phyloP scores from a whole-genome alignment of 1,140 invertebrate species.

The Anastatus disparis region DNA sequence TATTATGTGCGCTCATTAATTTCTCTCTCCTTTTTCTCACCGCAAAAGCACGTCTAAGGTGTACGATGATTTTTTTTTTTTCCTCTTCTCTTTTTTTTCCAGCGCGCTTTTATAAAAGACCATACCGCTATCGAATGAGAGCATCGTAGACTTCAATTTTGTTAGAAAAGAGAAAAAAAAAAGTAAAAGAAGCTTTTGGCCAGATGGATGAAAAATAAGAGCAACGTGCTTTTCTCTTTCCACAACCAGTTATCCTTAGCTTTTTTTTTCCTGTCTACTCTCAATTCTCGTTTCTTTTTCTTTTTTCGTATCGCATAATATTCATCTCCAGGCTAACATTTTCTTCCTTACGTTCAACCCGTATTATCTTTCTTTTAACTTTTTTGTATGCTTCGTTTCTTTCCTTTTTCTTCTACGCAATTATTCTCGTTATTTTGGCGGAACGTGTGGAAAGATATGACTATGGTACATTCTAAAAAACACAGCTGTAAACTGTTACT shows the following conservation, averaged over 20 bases:
- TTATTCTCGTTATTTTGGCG: background rate
- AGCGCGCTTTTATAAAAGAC: too few relatives aligned
- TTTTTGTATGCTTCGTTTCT: background rate
- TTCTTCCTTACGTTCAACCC: background rate
- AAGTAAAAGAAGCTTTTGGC: background rate
- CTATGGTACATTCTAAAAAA: too few relatives aligned
- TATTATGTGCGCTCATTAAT: background rate
- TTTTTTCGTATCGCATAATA: conserved; percentile 3
- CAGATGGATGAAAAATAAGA: conserved; percentile 3
- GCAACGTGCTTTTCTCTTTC: background rate
- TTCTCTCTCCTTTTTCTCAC: background rate
- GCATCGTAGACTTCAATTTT: too few relatives aligned
- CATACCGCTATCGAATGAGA: too few relatives aligned
- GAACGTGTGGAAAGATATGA: background rate
- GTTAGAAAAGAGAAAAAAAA: background rate
- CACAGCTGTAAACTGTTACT: too few relatives aligned
- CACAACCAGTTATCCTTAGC: background rate
- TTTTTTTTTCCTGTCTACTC: background rate
- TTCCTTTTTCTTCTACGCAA: background rate
- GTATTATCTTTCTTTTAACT: background rate
- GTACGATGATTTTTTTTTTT: background rate
- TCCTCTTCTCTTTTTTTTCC: too few relatives aligned
- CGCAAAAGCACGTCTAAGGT: background rate
- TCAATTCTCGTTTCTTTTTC: too few relatives aligned
- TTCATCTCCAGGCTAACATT: background rate